Evolutionary conservation across 2,888 invertebrate genomes (phyloP), one percentile per base, ranked within the genome.

Genomic region (Xanthia togata): DNA sequence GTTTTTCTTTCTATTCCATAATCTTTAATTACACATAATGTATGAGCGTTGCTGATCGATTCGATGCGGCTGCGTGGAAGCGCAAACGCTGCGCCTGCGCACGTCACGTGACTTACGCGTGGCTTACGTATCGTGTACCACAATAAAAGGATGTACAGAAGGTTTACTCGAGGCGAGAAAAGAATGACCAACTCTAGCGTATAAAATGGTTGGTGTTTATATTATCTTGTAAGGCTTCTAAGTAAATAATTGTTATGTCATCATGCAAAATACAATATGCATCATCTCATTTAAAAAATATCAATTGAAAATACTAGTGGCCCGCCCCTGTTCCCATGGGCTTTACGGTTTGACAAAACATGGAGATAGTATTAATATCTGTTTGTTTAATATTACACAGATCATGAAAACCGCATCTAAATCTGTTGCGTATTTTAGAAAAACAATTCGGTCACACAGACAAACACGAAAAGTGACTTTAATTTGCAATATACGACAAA

Each of bases 31-130:
- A 78, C 79, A 70, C 62, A 69, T 87, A 87, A 88, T 90, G 84
- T 88, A 84, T 87, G 85, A 72, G 77, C 78, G 68, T 70, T 38
- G 68, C 80, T 65, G 81, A 80, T 84, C 80, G 81, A 85, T 85
- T 84, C 79, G 87, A 70, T 70, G 78, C 81, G 81, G 74, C 57
- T 67, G 80, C 65, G 77, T 31, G 64, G 70, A 60, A 73, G 65
- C 75, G 82, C 80, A 67, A 75, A 78, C 63, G 74, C 72, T 81
- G 83, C 83, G 83, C 64, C 35, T 26, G 73, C 89, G 89, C 89
- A 78, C 65, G 90, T 86, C 94, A 92, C 94, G 94, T 93, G 94
- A 88, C 92, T 55, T 47, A 78, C 93, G 91, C 93, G 92, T 92
- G 93, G 80, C 91, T 72, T 79, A 78, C 59, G 1, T 17, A 70